phyloP scores from a whole-genome alignment of 2,113 vertebrate species.

The Nesogale talazaci region DNA sequence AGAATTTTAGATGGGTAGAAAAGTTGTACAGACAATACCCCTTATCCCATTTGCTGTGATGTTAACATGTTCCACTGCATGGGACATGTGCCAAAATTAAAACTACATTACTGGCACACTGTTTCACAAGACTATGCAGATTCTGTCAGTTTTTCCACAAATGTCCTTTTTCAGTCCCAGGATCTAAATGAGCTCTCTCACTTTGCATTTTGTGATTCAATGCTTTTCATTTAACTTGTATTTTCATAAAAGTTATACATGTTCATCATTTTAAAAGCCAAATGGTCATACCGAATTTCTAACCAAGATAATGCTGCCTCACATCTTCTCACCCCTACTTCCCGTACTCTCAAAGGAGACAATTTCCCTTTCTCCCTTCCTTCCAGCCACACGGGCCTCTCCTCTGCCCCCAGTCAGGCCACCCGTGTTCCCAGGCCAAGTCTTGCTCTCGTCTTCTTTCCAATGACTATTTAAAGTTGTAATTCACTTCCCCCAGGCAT shows the following conservation, averaged over 20 bases:
- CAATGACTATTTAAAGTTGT: neutral
- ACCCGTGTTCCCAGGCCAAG: neutral
- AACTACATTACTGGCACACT: neutral
- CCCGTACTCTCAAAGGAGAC: neutral
- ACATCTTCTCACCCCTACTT: neutral
- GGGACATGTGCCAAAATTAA: neutral
- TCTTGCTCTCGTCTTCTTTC: neutral
- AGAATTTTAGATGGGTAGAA: slow-evolving; percentile 7
- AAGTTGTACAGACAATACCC: slow-evolving; percentile 10
- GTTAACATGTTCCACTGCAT: neutral
- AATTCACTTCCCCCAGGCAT: too few species aligned
- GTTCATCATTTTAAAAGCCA: neutral
- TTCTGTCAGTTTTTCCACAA: slow-evolving; percentile 1
- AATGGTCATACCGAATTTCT: neutral
- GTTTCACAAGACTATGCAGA: neutral
- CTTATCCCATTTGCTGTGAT: slow-evolving; percentile 5
- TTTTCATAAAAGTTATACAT: neutral
- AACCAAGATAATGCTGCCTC: slow-evolving; percentile 8
- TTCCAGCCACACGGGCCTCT: neutral
- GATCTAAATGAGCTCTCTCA: slow-evolving; percentile 15
- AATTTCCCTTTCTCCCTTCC: neutral
- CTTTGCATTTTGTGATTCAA: slow-evolving; percentile 24
- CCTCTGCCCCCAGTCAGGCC: too few species aligned
- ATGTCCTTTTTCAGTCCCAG: neutral
- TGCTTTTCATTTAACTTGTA: slow-evolving; percentile 7